phyloP scores from a whole-genome alignment of 2,888 invertebrate genomes.

The Branchellion lobata region DNA sequence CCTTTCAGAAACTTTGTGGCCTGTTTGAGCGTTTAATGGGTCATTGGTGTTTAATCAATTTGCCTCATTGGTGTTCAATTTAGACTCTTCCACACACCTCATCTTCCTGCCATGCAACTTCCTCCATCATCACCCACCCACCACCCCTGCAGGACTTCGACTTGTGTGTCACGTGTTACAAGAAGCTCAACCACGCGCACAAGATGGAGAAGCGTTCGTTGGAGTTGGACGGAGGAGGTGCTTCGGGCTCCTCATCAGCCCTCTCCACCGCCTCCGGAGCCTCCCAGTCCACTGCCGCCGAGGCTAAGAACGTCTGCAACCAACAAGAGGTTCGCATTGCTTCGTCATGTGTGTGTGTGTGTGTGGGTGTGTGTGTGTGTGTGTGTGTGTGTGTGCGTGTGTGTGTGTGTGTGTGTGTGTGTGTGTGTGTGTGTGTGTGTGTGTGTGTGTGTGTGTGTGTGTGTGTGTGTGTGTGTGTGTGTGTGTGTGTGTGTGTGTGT shows the following conservation, averaged over 20 bases:
- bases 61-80: background rate
- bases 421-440: no score
- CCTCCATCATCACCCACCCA: background rate
- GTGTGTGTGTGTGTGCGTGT: background rate
- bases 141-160: conserved; percentile 79
- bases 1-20: no score
- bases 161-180: conserved; percentile 90
- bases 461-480: no score
- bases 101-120: no score
- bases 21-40: no score
- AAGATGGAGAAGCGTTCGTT: conserved; percentile 91
- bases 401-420: no score
- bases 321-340: conserved; percentile 38
- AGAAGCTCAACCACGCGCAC: conserved; percentile 91
- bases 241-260: conserved; percentile 80
- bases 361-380: background rate
- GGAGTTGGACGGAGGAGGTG: conserved; percentile 67
- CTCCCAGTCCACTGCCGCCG: background rate
- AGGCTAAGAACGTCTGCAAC: background rate
- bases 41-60: background rate
- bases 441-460: no score
- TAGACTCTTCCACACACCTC: background rate
- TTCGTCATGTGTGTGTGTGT: conserved; percentile 17
- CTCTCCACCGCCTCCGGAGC: conserved; percentile 64
- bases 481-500: no score